These are phyloP conservation scores for Nephotettix cincticeps DNA, from an alignment of 1,140 invertebrate species.

Conservation along the genomic window DNA sequence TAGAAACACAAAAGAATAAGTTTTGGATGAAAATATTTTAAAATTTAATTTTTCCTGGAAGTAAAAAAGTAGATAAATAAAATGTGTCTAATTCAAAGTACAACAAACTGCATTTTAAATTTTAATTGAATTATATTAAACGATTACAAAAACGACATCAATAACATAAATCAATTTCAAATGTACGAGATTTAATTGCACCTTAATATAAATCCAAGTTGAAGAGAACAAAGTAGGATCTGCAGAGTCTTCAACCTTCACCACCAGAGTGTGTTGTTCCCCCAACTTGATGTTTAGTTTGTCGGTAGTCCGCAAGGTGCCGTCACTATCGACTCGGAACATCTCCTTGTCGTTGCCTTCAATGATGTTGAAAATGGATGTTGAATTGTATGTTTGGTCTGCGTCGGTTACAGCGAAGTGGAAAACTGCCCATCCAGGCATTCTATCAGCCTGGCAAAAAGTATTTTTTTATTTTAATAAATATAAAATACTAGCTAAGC, in stretches of 20 bases:
- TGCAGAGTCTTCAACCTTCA: neutral
- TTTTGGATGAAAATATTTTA: too few species aligned
- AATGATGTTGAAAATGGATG: neutral
- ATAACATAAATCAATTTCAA: too few species aligned
- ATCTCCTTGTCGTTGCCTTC: neutral
- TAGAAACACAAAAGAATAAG: too few species aligned
- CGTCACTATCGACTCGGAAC: neutral
- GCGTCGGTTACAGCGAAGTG: conserved; percentile 5
- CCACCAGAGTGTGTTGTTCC: neutral
- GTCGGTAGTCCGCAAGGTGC: neutral
- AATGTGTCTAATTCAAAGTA: too few species aligned
- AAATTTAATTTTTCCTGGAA: too few species aligned
- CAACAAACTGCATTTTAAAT: too few species aligned
- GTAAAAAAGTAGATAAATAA: too few species aligned
- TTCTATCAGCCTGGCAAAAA: neutral
- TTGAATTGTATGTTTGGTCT: neutral
- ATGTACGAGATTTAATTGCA: neutral
- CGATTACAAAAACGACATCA: too few species aligned
- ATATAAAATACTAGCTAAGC: too few species aligned
- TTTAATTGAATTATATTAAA: too few species aligned
- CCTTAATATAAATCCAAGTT: conserved; percentile 11
- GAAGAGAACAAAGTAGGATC: neutral
- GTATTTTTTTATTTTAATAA: too few species aligned
- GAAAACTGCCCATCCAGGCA: conserved; percentile 13
- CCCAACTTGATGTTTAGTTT: neutral